Evolutionary conservation across 2,113 vertebrate species (phyloP), one percentile per base, ranked within the genome.

Genomic region (Cochlearius cochlearius): DNA sequence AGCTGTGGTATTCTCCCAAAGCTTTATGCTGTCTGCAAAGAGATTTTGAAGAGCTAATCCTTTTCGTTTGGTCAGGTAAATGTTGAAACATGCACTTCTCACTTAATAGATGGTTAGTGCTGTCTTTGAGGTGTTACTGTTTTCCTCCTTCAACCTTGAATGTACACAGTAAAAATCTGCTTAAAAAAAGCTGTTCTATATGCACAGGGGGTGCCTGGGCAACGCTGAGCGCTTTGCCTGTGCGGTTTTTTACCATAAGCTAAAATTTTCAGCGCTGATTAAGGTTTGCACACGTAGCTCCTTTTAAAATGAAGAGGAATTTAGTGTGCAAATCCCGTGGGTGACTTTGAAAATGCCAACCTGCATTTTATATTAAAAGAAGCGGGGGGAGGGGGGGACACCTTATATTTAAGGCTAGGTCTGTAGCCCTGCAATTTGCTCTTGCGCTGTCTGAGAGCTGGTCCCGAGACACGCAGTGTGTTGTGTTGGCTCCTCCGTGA

Each of bases 401-500:
- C 25, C 32, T 29, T 79, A 6, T 29, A n/a, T 69, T 62, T 74
- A 22, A 39, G 55, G 58, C 32, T 1, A 11, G 20, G 9, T 58
- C n/a, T 63, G 55, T n/a, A 60, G 66, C 39, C 22, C 10, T 72
- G 43, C 3, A 5, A 12, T 47, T 63, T 55, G 30, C 9, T 75
- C 34, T 47, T 26, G 60, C 67, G 38, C 85, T 71, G 34, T n/a
- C 53, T 45, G 64, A 39, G 69, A 58, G 22, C 32, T 68, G 52
- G 52, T 72, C 30, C 21, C 5, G 30, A 60, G 45, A 9, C n/a
- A 19, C 0, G 1, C 34, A 4, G 1, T 6, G 56, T 4, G 4
- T 30, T 50, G 72, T 4, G 4, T 30, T 50, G 75, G 29, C 23
- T 68, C 25, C 29, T 45, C 47, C 5, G 1, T 52, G 60, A 5